A percentile compares a stretch with the other conserved stretches of the same genome.
These are phyloP conservation scores for Eretmocerus hayati DNA, from an alignment of 2,888 invertebrate species.

Conservation along the genomic window DNA sequence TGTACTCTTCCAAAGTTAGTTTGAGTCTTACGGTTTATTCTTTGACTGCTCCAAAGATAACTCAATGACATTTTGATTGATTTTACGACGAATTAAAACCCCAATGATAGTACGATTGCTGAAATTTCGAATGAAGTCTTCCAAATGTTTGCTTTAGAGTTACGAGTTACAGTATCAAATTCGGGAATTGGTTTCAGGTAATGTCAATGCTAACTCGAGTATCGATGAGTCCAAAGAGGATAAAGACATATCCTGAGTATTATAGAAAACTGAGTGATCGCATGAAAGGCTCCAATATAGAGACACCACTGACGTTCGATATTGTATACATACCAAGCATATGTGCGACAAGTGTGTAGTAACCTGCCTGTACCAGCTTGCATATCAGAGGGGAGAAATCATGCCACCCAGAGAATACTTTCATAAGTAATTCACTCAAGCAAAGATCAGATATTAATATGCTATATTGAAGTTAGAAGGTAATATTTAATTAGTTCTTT, in stretches of 20 bases:
- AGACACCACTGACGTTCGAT: constrained; percentile 70
- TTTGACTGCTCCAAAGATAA: not conserved
- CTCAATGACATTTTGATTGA: too few relatives aligned
- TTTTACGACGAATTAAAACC: too few relatives aligned
- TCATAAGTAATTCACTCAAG: constrained; percentile 50
- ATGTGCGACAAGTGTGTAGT: constrained; percentile 50
- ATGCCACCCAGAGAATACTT: constrained; percentile 71
- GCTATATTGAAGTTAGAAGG: constrained; percentile 72
- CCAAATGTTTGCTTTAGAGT: too few relatives aligned
- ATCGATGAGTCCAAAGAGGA: constrained; percentile 20
- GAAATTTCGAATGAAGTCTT: too few relatives aligned
- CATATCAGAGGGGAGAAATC: constrained; percentile 62
- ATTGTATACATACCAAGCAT: constrained; percentile 65
- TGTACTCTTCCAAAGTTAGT: not conserved
- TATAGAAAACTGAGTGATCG: constrained; percentile 68
- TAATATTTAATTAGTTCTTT: constrained; percentile 35
- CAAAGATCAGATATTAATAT: constrained; percentile 65
- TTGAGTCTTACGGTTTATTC: not conserved
- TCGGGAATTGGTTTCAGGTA: too few relatives aligned
- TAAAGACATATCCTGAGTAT: constrained; percentile 67
- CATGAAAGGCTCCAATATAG: constrained; percentile 63
- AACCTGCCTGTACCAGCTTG: constrained; percentile 55
- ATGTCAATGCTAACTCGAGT: constrained; percentile 13
- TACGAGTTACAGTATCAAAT: too few relatives aligned
- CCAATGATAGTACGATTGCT: too few relatives aligned